Evolutionary conservation across 2,113 vertebrate species (phyloP).

Genomic region (Pangasianodon gigas): DNA sequence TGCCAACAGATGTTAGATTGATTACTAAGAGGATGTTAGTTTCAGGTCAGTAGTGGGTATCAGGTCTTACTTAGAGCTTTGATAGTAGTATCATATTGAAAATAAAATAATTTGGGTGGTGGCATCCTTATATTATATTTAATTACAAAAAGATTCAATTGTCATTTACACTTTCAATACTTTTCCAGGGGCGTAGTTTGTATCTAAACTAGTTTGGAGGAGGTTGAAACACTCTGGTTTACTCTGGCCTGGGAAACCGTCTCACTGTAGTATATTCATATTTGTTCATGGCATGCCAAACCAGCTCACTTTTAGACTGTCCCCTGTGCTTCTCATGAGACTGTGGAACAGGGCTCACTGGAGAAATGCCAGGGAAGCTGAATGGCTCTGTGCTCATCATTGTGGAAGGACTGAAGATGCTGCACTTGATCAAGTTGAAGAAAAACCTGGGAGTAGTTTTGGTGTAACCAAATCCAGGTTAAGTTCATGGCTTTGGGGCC

Average conservation of each 20-base stretch:
- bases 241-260: conserved; percentile 24
- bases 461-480: conserved; percentile 30
- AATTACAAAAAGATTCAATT: not conserved
- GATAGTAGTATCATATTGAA: not conserved
- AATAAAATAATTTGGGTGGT: not conserved
- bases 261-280: conserved; percentile 14
- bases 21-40: not conserved
- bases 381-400: conserved; percentile 6
- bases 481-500: not conserved
- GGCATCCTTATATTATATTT: not conserved
- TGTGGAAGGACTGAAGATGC: not conserved
- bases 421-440: not conserved
- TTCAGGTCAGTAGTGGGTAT: not conserved
- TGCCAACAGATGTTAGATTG: not conserved
- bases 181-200: not conserved
- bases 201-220: not conserved
- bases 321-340: conserved; percentile 12
- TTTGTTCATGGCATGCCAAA: not conserved
- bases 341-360: not conserved
- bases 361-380: conserved; percentile 22
- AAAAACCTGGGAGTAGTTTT: conserved; percentile 14
- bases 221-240: not conserved
- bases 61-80: not conserved
- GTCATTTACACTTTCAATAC: not conserved
- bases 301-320: conserved; percentile 9